Evolutionary conservation across 2,888 invertebrate genomes (phyloP).

Genomic region (Andrena dorsata): DNA sequence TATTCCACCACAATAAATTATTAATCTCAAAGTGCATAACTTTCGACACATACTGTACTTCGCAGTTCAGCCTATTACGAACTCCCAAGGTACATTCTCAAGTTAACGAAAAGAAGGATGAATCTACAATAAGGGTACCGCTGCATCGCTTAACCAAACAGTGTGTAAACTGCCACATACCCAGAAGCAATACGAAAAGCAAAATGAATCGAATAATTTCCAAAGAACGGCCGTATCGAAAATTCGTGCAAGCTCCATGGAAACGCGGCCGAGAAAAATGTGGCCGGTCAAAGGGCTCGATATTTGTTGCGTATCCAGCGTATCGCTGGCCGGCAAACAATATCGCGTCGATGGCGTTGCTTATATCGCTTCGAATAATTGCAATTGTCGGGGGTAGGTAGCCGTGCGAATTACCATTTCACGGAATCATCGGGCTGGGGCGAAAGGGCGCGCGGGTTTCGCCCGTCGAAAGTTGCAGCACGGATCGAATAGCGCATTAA

Average conservation of each 20-base stretch:
- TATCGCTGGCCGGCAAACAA: conserved; percentile 20
- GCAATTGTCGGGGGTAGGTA: conserved; percentile 9
- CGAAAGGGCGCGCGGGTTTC: neutral
- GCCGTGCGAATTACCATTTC: conserved; percentile 17
- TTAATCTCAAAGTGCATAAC: too few species aligned
- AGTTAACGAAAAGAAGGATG: too few species aligned
- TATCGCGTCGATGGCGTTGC: conserved; percentile 55
- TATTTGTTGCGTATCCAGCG: conserved; percentile 4
- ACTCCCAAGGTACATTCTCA: too few species aligned
- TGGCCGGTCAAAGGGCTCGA: conserved; percentile 13
- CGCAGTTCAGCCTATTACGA: too few species aligned
- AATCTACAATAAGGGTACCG: neutral
- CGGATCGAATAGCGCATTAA: conserved; percentile 48
- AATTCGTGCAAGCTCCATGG: conserved; percentile 40
- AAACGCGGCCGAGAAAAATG: conserved; percentile 22
- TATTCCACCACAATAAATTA: too few species aligned
- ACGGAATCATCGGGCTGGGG: neutral
- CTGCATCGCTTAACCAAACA: neutral
- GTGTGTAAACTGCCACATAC: neutral
- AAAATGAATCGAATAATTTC: neutral
- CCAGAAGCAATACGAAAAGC: neutral
- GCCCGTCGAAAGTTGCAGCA: conserved; percentile 1
- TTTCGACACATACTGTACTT: too few species aligned
- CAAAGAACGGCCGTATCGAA: neutral
- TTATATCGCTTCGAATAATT: conserved; percentile 50